phyloP scores from a whole-genome alignment of 2,888 invertebrate species.

The Lasioglossum calceatum region DNA sequence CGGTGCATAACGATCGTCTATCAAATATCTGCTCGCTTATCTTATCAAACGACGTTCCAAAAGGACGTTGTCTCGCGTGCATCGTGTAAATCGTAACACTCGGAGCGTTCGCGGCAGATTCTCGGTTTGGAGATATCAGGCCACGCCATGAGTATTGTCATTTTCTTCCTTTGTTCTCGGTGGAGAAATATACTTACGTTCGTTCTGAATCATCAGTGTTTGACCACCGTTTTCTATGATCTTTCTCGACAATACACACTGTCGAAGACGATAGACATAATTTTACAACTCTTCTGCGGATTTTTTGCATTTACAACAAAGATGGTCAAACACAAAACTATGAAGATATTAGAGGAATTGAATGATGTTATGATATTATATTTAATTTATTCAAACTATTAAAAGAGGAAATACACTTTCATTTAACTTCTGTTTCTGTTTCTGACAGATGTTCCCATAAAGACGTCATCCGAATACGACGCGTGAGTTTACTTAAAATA shows the following conservation, averaged over 20 bases:
- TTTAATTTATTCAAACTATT: too few relatives aligned
- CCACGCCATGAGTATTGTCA: background rate
- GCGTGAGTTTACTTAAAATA: background rate
- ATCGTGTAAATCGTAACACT: background rate
- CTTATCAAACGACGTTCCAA: slow-evolving; percentile 4
- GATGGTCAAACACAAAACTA: too few relatives aligned
- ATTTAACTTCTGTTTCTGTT: too few relatives aligned
- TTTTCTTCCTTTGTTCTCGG: background rate
- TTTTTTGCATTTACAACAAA: background rate
- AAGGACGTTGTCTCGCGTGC: slow-evolving; percentile 1
- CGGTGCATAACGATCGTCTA: background rate
- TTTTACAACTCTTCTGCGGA: background rate
- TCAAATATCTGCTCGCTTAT: slow-evolving; percentile 6
- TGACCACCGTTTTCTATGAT: background rate
- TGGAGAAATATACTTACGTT: background rate
- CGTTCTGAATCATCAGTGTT: background rate
- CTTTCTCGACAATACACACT: background rate
- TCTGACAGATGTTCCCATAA: background rate
- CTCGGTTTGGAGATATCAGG: background rate
- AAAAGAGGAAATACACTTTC: too few relatives aligned
- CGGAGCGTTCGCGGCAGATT: background rate
- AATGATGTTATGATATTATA: too few relatives aligned
- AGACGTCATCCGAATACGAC: background rate
- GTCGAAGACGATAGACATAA: background rate
- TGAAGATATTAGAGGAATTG: too few relatives aligned